These are phyloP conservation scores for Gnathonemus longibarbis DNA, from an alignment of 2,113 vertebrate species.

Conservation along the genomic window DNA sequence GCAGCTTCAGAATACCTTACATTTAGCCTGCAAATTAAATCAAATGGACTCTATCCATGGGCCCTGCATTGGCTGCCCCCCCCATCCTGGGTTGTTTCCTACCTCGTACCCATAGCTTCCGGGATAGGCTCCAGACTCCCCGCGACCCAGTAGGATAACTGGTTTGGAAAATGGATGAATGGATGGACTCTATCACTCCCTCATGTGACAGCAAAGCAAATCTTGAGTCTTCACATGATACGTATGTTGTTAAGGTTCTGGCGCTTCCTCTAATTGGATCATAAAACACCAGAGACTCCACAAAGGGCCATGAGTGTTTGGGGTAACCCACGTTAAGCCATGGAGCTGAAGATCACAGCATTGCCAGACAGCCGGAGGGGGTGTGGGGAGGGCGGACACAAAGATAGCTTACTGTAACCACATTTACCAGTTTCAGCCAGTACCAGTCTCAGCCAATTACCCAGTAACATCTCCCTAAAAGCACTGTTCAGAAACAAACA, in stretches of 20 bases:
- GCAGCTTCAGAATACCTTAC: neutral
- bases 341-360: neutral
- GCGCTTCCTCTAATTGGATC: neutral
- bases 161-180: too few relatives aligned
- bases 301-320: neutral
- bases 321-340: neutral
- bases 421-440: neutral
- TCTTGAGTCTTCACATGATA: neutral
- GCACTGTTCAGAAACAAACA: neutral
- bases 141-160: too few relatives aligned
- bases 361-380: neutral
- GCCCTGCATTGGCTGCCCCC: too few relatives aligned
- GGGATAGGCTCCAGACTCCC: too few relatives aligned
- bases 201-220: neutral
- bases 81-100: too few relatives aligned
- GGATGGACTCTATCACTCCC: neutral
- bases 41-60: slow-evolving; percentile 25
- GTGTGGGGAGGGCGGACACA: neutral
- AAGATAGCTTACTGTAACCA: neutral
- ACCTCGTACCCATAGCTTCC: too few relatives aligned
- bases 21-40: slow-evolving; percentile 41
- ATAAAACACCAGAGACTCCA: neutral
- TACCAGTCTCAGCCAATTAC: neutral
- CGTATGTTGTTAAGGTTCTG: neutral
- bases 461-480: neutral